Percentiles rank a stretch among this genome's conserved stretches.
Evolutionary conservation across 2,797 vertebrate species (phyloP).

Genomic region (Nyctibius grandis): DNA sequence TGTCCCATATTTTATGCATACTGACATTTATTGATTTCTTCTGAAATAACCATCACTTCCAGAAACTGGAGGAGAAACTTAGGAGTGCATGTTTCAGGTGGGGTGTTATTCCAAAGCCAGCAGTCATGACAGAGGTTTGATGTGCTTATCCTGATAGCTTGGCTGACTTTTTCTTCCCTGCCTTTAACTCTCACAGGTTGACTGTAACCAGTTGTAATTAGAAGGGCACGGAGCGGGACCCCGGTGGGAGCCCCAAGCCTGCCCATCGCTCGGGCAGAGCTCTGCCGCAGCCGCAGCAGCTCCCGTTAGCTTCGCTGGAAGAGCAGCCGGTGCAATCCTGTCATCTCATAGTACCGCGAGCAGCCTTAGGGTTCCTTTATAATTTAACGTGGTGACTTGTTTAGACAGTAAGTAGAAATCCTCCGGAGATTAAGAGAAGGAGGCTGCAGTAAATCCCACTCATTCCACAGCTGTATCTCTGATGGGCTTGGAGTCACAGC

Average conservation of each 20-base stretch:
- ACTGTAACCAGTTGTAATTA: neutral
- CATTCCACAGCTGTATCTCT: neutral
- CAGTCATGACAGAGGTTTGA: neutral
- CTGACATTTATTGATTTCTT: conserved; percentile 67
- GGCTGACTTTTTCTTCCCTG: neutral
- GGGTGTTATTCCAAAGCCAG: neutral
- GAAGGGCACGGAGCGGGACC: rapidly evolving
- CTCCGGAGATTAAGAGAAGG: neutral
- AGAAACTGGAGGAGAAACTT: conserved; percentile 1
- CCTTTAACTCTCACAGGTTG: neutral
- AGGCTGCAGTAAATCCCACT: neutral
- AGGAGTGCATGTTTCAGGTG: neutral
- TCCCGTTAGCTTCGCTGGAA: neutral
- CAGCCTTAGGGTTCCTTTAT: neutral
- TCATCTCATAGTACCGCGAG: neutral
- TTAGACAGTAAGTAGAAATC: neutral
- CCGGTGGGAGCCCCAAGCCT: neutral
- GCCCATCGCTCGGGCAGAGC: rapidly evolving
- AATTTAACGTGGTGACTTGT: neutral
- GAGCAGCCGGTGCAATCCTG: neutral
- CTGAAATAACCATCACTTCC: conserved; percentile 49
- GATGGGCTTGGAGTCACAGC: neutral
- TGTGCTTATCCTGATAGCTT: neutral
- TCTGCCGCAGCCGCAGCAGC: neutral
- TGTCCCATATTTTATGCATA: conserved; percentile 46